Conservation (phyloP, 1,140 invertebrate genomes). For the Lepidurus apus region DNA sequence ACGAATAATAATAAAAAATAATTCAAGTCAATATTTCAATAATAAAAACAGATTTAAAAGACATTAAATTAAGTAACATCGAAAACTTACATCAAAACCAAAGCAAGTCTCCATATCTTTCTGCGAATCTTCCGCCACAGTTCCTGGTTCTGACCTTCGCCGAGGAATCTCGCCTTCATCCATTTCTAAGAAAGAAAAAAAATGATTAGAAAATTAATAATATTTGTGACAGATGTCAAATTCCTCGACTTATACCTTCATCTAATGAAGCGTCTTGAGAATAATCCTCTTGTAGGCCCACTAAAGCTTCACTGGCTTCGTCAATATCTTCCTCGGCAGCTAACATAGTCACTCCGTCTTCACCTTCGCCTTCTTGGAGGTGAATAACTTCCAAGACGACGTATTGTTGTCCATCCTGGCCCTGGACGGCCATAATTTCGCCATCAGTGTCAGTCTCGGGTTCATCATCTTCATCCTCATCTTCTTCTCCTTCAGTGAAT, state of each 20-base stretch:
- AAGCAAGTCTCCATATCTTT: slow-evolving; percentile 76
- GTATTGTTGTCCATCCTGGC: slow-evolving; percentile 74
- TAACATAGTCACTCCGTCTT: slow-evolving; percentile 31
- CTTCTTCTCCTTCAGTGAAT: slow-evolving; percentile 44
- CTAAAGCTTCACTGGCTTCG: slow-evolving; percentile 27
- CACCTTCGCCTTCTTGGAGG: slow-evolving; percentile 47
- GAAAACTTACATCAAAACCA: slow-evolving; percentile 68
- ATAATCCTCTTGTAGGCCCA: slow-evolving; percentile 26
- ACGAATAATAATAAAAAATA: neutral
- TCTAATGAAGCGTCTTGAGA: slow-evolving; percentile 11
- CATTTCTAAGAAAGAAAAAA: too few species aligned
- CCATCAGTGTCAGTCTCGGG: slow-evolving; percentile 38
- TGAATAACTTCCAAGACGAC: slow-evolving; percentile 81
- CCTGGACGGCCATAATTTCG: slow-evolving; percentile 59
- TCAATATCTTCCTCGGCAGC: slow-evolving; percentile 26
- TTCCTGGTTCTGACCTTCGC: slow-evolving; percentile 35
- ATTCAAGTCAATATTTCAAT: neutral
- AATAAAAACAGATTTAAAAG: neutral
- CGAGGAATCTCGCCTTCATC: slow-evolving; percentile 43
- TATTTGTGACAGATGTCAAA: too few species aligned
- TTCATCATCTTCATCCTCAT: slow-evolving; percentile 45
- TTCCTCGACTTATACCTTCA: slow-evolving; percentile 3
- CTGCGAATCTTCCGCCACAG: slow-evolving; percentile 45
- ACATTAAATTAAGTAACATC: neutral
- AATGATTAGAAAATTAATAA: too few species aligned